Percentiles rank a stretch among this genome's conserved stretches.
Conservation (phyloP, 2,797 vertebrate genomes). For the Chiloscyllium punctatum region DNA sequence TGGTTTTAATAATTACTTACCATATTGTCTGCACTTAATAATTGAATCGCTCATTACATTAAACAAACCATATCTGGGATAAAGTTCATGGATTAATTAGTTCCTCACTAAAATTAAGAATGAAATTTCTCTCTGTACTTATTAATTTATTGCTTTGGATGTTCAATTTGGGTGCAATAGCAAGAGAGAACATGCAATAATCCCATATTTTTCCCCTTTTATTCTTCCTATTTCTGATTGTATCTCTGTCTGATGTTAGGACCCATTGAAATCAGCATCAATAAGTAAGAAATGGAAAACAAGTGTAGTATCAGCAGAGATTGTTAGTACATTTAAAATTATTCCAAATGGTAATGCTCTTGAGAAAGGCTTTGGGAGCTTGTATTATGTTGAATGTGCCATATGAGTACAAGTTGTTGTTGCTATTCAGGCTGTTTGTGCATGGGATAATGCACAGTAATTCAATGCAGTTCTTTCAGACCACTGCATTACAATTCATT, state of each 20-base stretch:
- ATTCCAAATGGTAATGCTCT: not conserved
- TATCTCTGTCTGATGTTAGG: not conserved
- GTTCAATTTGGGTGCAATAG: not conserved
- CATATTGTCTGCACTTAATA: conserved; percentile 22
- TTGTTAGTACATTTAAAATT: not conserved
- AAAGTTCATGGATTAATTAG: conserved; percentile 2
- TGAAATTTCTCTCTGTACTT: not conserved
- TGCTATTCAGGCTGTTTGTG: not conserved
- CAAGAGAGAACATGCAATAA: not conserved
- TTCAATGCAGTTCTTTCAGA: not conserved
- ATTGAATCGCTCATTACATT: conserved; percentile 22
- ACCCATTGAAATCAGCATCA: not conserved
- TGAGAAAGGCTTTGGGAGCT: not conserved
- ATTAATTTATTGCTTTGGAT: conserved; percentile 7
- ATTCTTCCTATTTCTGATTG: not conserved
- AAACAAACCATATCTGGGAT: not conserved
- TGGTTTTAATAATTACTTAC: not conserved
- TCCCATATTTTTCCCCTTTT: not conserved
- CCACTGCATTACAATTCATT: not conserved
- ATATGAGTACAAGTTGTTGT: not conserved
- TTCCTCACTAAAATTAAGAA: not conserved
- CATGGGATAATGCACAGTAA: not conserved
- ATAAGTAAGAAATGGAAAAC: not conserved
- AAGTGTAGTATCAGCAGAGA: not conserved
- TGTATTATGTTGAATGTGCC: not conserved